phyloP scores from a whole-genome alignment of 1,140 invertebrate species.

The Caenorhabditis remanei region DNA sequence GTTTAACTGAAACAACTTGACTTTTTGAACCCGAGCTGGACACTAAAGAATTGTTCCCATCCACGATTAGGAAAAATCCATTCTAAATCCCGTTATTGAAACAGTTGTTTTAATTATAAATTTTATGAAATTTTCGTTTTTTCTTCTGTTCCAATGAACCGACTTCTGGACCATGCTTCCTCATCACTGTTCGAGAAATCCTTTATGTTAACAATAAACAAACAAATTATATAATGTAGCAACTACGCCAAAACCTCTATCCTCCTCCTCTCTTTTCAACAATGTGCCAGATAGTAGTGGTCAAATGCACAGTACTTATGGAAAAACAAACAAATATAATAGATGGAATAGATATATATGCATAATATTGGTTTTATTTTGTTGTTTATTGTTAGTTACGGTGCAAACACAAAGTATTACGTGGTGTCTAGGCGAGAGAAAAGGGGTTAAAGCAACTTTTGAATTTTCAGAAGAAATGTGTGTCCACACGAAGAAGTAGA shows the following conservation, averaged over 20 bases:
- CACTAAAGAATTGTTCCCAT: too few species aligned
- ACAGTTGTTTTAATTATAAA: too few species aligned
- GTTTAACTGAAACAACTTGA: too few species aligned
- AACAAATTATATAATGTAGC: not conserved
- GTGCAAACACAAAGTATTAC: not conserved
- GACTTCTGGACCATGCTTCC: too few species aligned
- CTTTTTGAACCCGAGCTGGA: too few species aligned
- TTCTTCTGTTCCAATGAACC: too few species aligned
- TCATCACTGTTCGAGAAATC: too few species aligned
- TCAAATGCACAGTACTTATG: conserved; percentile 5
- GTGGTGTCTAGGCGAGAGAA: not conserved
- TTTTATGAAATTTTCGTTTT: too few species aligned
- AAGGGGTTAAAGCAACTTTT: too few species aligned
- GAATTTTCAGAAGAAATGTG: conserved; percentile 73
- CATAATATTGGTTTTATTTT: conserved; percentile 2
- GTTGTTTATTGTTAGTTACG: not conserved
- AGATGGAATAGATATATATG: not conserved
- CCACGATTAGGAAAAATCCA: too few species aligned
- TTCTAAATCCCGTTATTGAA: too few species aligned
- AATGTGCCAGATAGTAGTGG: conserved; percentile 22
- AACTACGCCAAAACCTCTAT: too few species aligned
- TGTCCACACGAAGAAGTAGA: conserved; percentile 76
- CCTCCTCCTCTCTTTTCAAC: not conserved
- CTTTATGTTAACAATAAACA: conserved; percentile 34
- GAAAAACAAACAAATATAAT: conserved; percentile 40